Conservation (phyloP, 2,888 invertebrate species). For the Dione vanillae region DNA sequence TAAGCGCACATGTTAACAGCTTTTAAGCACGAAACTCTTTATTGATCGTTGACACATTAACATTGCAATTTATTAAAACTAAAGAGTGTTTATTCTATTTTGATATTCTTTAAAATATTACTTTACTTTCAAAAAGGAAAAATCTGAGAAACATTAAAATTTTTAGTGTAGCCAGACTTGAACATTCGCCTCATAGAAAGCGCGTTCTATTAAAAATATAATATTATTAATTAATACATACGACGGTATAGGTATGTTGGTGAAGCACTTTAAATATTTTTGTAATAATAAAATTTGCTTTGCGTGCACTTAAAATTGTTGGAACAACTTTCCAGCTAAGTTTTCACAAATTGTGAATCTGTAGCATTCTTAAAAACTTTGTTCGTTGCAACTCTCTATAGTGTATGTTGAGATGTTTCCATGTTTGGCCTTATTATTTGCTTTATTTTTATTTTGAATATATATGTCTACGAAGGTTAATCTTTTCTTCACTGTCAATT, state of each 20-base stretch:
- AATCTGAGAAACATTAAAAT: too few species aligned
- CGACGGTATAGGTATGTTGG: too few species aligned
- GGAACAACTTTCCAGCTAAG: neutral
- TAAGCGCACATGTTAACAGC: slow-evolving; percentile 45
- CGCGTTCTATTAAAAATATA: too few species aligned
- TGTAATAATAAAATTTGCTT: neutral
- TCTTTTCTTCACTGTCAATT: too few species aligned
- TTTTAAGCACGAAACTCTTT: slow-evolving; percentile 44
- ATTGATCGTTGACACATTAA: slow-evolving; percentile 43
- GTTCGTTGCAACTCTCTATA: slow-evolving; percentile 1
- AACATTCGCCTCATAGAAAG: too few species aligned
- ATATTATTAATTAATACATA: too few species aligned
- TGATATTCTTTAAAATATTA: neutral
- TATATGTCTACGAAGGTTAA: too few species aligned
- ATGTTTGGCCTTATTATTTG: too few species aligned
- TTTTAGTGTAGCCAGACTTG: too few species aligned
- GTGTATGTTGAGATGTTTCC: too few species aligned
- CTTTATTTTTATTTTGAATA: too few species aligned
- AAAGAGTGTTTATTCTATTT: neutral
- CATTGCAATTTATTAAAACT: slow-evolving; percentile 19
- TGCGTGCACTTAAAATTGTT: slow-evolving; percentile 12
- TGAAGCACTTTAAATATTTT: neutral
- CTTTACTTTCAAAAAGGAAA: too few species aligned
- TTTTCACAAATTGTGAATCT: slow-evolving; percentile 10
- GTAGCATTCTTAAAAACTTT: slow-evolving; percentile 2